Evolutionary conservation across 2,797 vertebrate genomes (phyloP).

Genomic region (Sebastes wilsoni): DNA sequence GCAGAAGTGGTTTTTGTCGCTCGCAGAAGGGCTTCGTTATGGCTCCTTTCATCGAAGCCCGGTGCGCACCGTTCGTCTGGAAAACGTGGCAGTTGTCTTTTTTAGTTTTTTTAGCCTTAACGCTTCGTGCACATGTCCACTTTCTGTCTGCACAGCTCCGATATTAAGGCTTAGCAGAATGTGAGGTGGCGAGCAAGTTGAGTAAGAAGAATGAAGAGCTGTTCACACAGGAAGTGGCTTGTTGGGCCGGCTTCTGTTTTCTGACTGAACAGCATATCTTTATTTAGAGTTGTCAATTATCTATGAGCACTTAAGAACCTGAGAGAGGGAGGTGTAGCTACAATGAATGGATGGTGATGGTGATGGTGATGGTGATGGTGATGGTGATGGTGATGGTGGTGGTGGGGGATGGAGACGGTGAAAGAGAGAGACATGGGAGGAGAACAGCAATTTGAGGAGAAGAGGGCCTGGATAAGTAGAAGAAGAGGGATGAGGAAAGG

Average conservation of each 20-base stretch:
- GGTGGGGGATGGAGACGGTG: neutral
- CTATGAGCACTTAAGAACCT: slow-evolving; percentile 68
- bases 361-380: neutral
- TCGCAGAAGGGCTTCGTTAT: slow-evolving; percentile 43
- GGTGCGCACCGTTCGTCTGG: slow-evolving; percentile 15
- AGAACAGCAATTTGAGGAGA: slow-evolving; percentile 38
- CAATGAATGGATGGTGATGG: slow-evolving; percentile 34
- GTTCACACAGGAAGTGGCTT: slow-evolving; percentile 48
- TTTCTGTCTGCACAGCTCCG: slow-evolving; percentile 26
- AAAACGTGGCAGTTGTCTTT: slow-evolving; percentile 41
- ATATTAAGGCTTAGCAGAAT: slow-evolving; percentile 37
- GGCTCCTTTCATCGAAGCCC: slow-evolving; percentile 34
- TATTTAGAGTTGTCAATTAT: slow-evolving; percentile 77
- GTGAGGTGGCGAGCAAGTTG: slow-evolving; percentile 8
- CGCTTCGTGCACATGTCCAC: slow-evolving; percentile 30
- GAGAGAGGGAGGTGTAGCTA: slow-evolving; percentile 32
- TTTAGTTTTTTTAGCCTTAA: slow-evolving; percentile 8
- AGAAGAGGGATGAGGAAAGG: slow-evolving; percentile 49
- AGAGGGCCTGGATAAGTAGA: slow-evolving; percentile 40
- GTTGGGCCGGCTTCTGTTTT: slow-evolving; percentile 40
- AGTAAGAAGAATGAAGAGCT: slow-evolving; percentile 26
- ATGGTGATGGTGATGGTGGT: neutral
- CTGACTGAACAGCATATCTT: slow-evolving; percentile 58
- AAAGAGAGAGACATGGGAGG: slow-evolving; percentile 32
- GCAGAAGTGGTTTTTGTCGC: slow-evolving; percentile 45